Base-by-base conservation (phyloP, 2,888 invertebrate genomes). In the Hanleya hanleyi region DNA sequence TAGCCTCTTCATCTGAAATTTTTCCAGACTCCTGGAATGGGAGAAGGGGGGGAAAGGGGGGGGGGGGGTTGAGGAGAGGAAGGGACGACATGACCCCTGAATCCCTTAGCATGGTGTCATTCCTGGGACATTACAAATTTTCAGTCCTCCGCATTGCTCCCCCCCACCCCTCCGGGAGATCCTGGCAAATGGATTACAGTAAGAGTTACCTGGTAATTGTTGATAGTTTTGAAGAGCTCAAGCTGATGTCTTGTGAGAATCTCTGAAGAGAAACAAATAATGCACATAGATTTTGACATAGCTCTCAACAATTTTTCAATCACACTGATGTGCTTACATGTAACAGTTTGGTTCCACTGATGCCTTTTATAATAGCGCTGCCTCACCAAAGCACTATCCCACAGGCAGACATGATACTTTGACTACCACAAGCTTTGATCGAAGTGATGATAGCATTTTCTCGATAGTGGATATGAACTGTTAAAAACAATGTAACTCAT, bases 151-250 rank as follows among this genome's bases (percentile, higher is more conserved):
- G n/a, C n/a, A n/a, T n/a, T n/a, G n/a, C n/a, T n/a, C n/a, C n/a
- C n/a, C n/a, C n/a, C n/a, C n/a, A n/a, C n/a, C n/a, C n/a, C n/a
- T n/a, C n/a, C n/a, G n/a, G n/a, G n/a, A n/a, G n/a, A n/a, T n/a
- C n/a, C n/a, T n/a, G n/a, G n/a, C n/a, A n/a, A n/a, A n/a, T n/a
- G n/a, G n/a, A n/a, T n/a, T n/a, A n/a, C n/a, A 4, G 2, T 47
- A 47, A 22, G 32, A 68, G 57, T 61, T 82, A 87, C 87, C 83
- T 86, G 83, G 69, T 88, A 88, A 62, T 79, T 81, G 71, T 88
- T 87, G 5, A 87, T 73, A n/a, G 84, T 69, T 35, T 77, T 75
- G 67, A 87, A 87, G 35, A 88, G 69, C 15, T 79, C 79, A 41
- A 76, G 74, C 69, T 88, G 87, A 35, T 87, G 76, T 6, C 82